Base-by-base conservation (phyloP, 1,140 invertebrate genomes). In the Ceratosolen fusciceps region DNA sequence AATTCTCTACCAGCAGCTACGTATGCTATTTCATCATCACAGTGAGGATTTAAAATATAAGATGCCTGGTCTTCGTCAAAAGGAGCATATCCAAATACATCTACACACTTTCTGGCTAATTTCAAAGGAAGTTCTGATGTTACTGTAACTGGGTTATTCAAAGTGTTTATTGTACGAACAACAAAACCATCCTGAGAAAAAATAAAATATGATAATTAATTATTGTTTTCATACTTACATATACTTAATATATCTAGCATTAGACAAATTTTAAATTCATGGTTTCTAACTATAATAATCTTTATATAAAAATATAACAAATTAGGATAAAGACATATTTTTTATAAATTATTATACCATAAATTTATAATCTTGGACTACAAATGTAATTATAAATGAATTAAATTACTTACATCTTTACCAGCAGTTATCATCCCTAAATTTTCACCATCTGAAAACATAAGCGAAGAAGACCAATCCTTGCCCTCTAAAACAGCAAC, bases 381-480 rank as follows among this genome's bases (percentile, higher is more conserved):
- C n/a, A n/a, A n/a, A n/a, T n/a, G n/a, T n/a, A n/a, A n/a, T n/a
- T n/a, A n/a, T n/a, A n/a, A n/a, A n/a, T n/a, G n/a, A n/a, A n/a
- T n/a, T n/a, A 24, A 82, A 77, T 58, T 83, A 88, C 92, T 93
- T 91, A 96, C 96, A 90, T 96, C 95, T 93, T 94, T 96, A 37
- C 88, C 89, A 16, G 94, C 92, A 65, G 94, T 92, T 81, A 97
- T 94, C 85, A 96, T 93, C 82, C 96, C 95, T 71, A 97, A 91
- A 89, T 93, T 92, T 81, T 95, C 93, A n/a, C 96, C 95, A 90
- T 97, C 96, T 82, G 94, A 95, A 87, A 97, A 97, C 85, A 96
- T 93, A 8, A 96, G 94, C 65, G 94, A 94, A 16, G 93, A 91
- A 37, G 92, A 89, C 84, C 91, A 91, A 82, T 93, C 92, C 81